These are phyloP conservation scores for Malthinus flaveolus DNA, from an alignment of 2,888 invertebrate genomes.

Conservation along the genomic window DNA sequence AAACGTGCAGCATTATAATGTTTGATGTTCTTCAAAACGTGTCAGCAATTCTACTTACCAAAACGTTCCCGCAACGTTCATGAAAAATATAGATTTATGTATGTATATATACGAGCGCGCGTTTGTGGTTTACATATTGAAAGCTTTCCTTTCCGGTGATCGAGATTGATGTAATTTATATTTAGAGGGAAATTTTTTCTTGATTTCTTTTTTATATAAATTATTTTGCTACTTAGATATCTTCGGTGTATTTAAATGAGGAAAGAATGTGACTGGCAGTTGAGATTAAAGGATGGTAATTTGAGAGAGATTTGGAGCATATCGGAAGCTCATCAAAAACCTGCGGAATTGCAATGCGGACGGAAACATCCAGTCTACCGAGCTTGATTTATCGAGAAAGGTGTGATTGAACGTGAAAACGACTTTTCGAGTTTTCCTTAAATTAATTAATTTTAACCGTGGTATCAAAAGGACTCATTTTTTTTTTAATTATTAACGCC, in stretches of 20 bases:
- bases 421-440: constrained; percentile 22
- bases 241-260: constrained; percentile 23
- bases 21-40: constrained; percentile 41
- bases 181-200: constrained; percentile 9
- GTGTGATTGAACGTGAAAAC: constrained; percentile 28
- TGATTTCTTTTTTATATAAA: constrained; percentile 14
- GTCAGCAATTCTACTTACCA: constrained; percentile 37
- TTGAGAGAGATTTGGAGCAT: constrained; percentile 51
- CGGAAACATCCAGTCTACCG: constrained; percentile 44
- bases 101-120: constrained; percentile 22
- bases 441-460: neutral
- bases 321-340: constrained; percentile 53
- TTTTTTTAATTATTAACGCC: neutral
- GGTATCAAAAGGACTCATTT: neutral
- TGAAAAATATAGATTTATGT: constrained; percentile 34
- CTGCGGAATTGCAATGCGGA: constrained; percentile 50
- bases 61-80: constrained; percentile 14
- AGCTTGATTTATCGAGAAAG: constrained; percentile 44
- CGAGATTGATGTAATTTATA: constrained; percentile 16
- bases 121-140: constrained; percentile 23
- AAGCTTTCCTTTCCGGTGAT: constrained; percentile 18
- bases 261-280: constrained; percentile 43
- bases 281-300: constrained; percentile 47
- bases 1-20: constrained; percentile 40
- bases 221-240: constrained; percentile 22